These are phyloP conservation scores for Bos taurus DNA, from an alignment of 2,113 vertebrate genomes.

Conservation along the genomic window ARS-UCD2.0 NC_037330.1:112026501-112027000, in stretches of 20 bases:
- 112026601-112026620: constrained; percentile 64
- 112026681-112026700: constrained; percentile 73
- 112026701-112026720: constrained; percentile 74
- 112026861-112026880: constrained; percentile 55
- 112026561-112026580: constrained; percentile 49
- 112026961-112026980: not conserved
- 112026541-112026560: constrained; percentile 21
- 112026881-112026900: constrained; percentile 18
- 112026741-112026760: constrained; percentile 51
- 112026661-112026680: constrained; percentile 69
- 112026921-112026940: constrained; percentile 33
- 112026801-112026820: constrained; percentile 24
- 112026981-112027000: not conserved
- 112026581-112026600: constrained; percentile 74
- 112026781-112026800: constrained; percentile 60
- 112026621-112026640: constrained; percentile 46
- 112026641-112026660: constrained; percentile 70
- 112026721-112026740: constrained; percentile 43
- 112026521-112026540: constrained; percentile 39
- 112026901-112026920: constrained; percentile 26
- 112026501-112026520: constrained; percentile 49
- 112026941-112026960: not conserved
- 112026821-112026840: not conserved
- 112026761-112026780: constrained; percentile 58
- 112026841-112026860: constrained; percentile 15